Evolutionary conservation across 2,797 vertebrate genomes (phyloP).

Genomic region (Clarias pachynema): DNA sequence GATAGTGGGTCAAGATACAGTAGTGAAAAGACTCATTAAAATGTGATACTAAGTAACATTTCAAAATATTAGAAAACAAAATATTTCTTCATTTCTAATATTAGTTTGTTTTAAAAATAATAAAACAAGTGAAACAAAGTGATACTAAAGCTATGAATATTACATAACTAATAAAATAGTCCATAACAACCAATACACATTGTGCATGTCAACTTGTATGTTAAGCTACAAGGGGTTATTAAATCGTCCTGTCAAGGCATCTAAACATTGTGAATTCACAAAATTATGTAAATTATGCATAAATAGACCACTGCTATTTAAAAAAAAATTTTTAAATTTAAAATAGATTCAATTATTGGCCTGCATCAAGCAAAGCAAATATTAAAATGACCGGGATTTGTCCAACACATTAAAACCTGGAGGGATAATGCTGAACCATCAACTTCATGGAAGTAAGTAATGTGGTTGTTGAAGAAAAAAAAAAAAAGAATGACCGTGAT

Average conservation of each 20-base stretch:
- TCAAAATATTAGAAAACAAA: neutral
- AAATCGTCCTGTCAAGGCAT: neutral
- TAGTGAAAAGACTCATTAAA: neutral
- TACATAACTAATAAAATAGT: neutral
- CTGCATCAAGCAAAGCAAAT: too few species aligned
- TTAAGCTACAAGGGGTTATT: neutral
- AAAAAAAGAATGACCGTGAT: too few species aligned
- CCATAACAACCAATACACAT: too few species aligned
- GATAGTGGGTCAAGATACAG: neutral
- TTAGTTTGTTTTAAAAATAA: neutral
- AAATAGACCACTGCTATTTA: neutral
- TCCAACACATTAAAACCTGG: too few species aligned
- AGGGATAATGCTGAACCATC: too few species aligned
- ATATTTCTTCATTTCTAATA: neutral
- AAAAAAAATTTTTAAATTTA: too few species aligned
- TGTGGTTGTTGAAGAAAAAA: too few species aligned
- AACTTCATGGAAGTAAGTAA: too few species aligned
- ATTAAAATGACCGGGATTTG: too few species aligned
- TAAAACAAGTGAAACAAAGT: neutral
- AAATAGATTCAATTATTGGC: too few species aligned
- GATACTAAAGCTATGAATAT: neutral
- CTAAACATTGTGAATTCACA: neutral
- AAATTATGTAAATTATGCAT: neutral
- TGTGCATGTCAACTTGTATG: neutral
- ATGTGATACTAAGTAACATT: neutral